Base-by-base conservation (phyloP, 2,888 invertebrate species). In the Ochropleura plecta region DNA sequence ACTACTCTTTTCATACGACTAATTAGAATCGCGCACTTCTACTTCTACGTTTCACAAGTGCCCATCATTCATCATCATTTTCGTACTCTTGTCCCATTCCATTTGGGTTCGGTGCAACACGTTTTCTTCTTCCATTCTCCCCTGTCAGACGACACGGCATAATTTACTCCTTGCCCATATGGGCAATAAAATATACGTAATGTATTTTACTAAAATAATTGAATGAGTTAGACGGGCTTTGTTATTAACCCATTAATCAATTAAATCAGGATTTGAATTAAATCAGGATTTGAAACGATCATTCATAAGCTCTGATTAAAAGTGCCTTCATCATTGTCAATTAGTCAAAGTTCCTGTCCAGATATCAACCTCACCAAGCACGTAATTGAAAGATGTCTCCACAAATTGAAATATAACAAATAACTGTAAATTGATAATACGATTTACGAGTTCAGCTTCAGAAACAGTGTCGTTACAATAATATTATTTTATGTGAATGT, bases 361-460 rank as follows among this genome's bases (percentile, higher is more conserved):
- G 40, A 71, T 46, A 63, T 83, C 44, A 66, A 62, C 12, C 66
- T 59, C 5, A 20, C 30, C 49, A 49, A 71, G 51, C 20, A 51
- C 3, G 46, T 51, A 73, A 83, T 64, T 63, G 79, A 83, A 63
- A 62, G 63, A 55, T 70, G 14, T 73, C 57, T 44, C 68, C 60
- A 7, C 46, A 71, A 83, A 78, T 78, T 78, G 83, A 18, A 66
- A 62, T 40, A 57, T 48, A 69, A 53, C 48, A 67, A 80, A 83
- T 57, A 79, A 8, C 62, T 30, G 18, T 16, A 49, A 80, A 30
- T 80, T 53, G 30, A 59, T 79, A 68, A 72, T 59, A 65, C 30
- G n/a, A 76, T 81, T 73, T 60, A 51, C 7, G 46, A 40, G 16
- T 30, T 30, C 3, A 30, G 42, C 69, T 83, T 40, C 7, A 18